These are phyloP conservation scores for Peromyscus maniculatus DNA, from an alignment of 2,113 vertebrate genomes.

Conservation along the genomic window DNA sequence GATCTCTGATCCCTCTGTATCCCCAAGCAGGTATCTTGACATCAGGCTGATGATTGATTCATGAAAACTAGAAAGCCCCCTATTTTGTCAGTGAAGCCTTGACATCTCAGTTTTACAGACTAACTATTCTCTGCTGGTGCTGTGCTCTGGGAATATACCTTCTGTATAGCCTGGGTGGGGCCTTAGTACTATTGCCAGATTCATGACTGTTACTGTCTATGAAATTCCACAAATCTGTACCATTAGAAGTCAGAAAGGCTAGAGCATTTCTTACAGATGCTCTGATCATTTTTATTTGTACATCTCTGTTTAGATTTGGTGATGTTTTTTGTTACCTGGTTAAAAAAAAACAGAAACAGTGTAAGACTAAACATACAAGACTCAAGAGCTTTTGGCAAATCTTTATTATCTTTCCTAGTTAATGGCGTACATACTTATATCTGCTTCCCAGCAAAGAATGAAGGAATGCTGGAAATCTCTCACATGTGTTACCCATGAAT, in stretches of 20 bases:
- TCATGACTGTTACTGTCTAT: neutral
- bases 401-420: neutral
- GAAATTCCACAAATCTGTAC: neutral
- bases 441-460: neutral
- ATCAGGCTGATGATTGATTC: neutral
- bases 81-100: neutral
- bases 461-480: neutral
- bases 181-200: neutral
- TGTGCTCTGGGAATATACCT: neutral
- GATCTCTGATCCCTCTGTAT: neutral
- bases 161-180: neutral
- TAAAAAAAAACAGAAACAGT: neutral
- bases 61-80: neutral
- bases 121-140: neutral
- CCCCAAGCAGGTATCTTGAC: neutral
- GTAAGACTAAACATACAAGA: neutral
- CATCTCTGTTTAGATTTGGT: neutral
- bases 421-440: neutral
- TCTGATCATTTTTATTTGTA: neutral
- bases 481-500: neutral
- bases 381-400: neutral
- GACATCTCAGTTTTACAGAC: rapidly evolving
- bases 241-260: neutral
- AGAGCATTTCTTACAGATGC: neutral
- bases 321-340: neutral